Conservation (phyloP, 2,888 invertebrate species). For the Drosophila infuscata region DNA sequence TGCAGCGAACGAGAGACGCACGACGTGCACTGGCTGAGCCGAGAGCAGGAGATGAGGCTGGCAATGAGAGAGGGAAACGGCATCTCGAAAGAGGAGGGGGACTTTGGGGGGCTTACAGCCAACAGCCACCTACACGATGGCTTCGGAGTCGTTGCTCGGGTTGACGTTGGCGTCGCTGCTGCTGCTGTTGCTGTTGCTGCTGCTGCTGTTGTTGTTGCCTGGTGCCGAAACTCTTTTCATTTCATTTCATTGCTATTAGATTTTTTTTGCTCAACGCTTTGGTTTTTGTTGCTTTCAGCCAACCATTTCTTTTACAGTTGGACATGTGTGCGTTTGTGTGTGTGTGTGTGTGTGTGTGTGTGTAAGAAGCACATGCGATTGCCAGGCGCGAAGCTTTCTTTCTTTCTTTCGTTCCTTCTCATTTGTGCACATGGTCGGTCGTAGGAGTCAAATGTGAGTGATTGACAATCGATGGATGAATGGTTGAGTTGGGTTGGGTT, state of each 20-base stretch:
- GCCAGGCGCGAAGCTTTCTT: conserved; percentile 39
- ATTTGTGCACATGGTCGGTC: conserved; percentile 62
- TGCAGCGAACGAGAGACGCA: conserved; percentile 48
- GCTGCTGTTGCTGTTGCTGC: conserved; percentile 8
- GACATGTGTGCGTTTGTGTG: conserved; percentile 39
- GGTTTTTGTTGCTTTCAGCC: conserved; percentile 53
- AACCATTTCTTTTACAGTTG: conserved; percentile 65
- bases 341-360: conserved; percentile 20
- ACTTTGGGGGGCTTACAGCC: conserved; percentile 2
- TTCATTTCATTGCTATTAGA: conserved; percentile 61
- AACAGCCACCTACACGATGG: conserved; percentile 57
- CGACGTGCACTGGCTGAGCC: conserved; percentile 44
- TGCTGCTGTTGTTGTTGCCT: not conserved
- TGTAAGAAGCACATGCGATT: conserved; percentile 37
- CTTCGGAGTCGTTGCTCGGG: conserved; percentile 50
- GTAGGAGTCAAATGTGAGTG: conserved; percentile 60
- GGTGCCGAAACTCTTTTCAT: conserved; percentile 64
- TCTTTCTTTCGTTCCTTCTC: conserved; percentile 61
- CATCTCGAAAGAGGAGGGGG: not conserved
- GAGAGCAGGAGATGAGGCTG: conserved; percentile 29
- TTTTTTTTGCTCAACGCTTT: conserved; percentile 46
- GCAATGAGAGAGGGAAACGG: conserved; percentile 14
- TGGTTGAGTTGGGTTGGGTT: conserved; percentile 15
- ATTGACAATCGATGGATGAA: conserved; percentile 81
- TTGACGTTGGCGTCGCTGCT: conserved; percentile 34